phyloP scores from a whole-genome alignment of 2,888 invertebrate genomes.

The Lymantria dispar region DNA sequence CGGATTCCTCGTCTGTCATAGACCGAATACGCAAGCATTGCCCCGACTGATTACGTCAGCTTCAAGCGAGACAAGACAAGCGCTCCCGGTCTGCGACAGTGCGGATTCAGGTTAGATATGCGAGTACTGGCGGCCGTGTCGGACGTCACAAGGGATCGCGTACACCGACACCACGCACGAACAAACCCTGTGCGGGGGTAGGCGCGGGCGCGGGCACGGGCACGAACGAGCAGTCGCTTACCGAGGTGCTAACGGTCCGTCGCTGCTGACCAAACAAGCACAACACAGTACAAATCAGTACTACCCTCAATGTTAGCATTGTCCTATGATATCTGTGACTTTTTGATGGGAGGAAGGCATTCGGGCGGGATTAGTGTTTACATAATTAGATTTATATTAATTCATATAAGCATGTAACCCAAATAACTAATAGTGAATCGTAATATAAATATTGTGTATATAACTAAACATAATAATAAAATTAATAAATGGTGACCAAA shows the following conservation, averaged over 20 bases:
- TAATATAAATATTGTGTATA: slow-evolving; percentile 28
- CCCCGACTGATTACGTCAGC: slow-evolving; percentile 18
- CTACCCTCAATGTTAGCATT: slow-evolving; percentile 69
- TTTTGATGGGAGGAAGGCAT: slow-evolving; percentile 41
- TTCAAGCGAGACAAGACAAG: slow-evolving; percentile 15
- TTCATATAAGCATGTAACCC: slow-evolving; percentile 37
- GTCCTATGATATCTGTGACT: slow-evolving; percentile 47
- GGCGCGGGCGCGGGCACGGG: slow-evolving; percentile 66
- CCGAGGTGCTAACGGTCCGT: slow-evolving; percentile 81
- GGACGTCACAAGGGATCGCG: slow-evolving; percentile 78
- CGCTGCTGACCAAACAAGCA: slow-evolving; percentile 82
- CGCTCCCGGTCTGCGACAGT: slow-evolving; percentile 19
- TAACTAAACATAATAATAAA: slow-evolving; percentile 23
- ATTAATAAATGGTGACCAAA: slow-evolving; percentile 14
- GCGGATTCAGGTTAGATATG: slow-evolving; percentile 31
- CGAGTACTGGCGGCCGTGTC: slow-evolving; percentile 65
- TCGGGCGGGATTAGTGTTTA: slow-evolving; percentile 41
- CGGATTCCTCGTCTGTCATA: slow-evolving; percentile 34
- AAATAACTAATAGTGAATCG: slow-evolving; percentile 27
- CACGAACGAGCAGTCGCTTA: slow-evolving; percentile 65
- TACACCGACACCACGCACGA: slow-evolving; percentile 67
- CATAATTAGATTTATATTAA: slow-evolving; percentile 37
- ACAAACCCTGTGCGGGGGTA: slow-evolving; percentile 56
- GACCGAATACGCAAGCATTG: slow-evolving; percentile 18
- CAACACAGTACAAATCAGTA: slow-evolving; percentile 79